A percentile compares a stretch with the other conserved stretches of the same genome.
Evolutionary conservation across 2,888 invertebrate genomes (phyloP).

Genomic region (Netelia melanura): DNA sequence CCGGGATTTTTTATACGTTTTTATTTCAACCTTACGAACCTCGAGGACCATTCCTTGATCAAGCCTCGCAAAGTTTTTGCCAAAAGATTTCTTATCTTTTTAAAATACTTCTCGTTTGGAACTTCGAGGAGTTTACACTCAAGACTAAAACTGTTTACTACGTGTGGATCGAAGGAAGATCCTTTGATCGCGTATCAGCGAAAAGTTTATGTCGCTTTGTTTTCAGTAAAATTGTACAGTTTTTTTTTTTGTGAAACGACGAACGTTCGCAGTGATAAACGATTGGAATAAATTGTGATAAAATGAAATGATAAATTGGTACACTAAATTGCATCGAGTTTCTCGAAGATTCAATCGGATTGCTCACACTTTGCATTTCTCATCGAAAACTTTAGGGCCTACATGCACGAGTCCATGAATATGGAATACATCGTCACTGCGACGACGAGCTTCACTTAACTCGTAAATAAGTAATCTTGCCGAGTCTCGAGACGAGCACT

Average conservation of each 20-base stretch:
- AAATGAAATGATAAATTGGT: background rate
- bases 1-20: background rate
- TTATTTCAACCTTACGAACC: conserved; percentile 5
- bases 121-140: background rate
- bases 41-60: background rate
- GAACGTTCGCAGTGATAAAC: no score
- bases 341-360: background rate
- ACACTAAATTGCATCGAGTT: background rate
- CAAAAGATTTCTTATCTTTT: background rate
- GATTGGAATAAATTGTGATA: background rate
- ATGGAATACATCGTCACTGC: conserved; percentile 25
- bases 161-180: no score
- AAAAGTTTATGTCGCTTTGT: no score
- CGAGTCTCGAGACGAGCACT: conserved; percentile 55
- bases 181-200: no score
- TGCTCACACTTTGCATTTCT: background rate
- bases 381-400: background rate
- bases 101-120: background rate
- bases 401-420: conserved; percentile 28
- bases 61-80: background rate
- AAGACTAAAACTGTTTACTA: no score
- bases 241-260: no score
- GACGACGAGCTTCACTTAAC: conserved; percentile 46
- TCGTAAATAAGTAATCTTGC: conserved; percentile 62
- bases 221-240: no score